Evolutionary conservation across 2,113 vertebrate genomes (phyloP).

Genomic region (Machaerirhynchus nigripectus): DNA sequence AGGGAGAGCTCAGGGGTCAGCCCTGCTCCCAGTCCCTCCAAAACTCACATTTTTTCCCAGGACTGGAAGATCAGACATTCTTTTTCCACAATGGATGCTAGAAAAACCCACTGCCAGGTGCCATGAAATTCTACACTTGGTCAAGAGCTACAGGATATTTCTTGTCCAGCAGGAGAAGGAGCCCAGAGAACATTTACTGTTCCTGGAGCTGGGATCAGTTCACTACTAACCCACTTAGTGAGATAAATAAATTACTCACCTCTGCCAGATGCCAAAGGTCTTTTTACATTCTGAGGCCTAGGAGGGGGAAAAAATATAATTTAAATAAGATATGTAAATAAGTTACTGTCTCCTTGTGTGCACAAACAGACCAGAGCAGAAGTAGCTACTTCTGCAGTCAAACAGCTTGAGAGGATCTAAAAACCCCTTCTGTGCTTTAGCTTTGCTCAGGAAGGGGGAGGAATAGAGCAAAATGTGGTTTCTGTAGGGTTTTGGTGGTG

Average conservation of each 20-base stretch:
- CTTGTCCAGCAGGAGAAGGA: neutral
- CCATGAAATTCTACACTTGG: neutral
- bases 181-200: neutral
- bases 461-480: neutral
- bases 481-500: neutral
- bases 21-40: neutral
- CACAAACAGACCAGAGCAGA: neutral
- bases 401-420: neutral
- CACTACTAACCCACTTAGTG: neutral
- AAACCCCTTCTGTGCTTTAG: neutral
- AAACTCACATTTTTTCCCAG: neutral
- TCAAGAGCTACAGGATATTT: neutral
- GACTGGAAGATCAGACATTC: neutral
- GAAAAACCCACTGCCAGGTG: neutral
- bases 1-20: neutral
- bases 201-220: neutral
- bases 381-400: neutral
- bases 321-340: neutral
- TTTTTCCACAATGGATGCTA: neutral
- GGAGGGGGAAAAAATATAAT: neutral
- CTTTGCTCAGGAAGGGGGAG: neutral
- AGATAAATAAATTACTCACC: constrained; percentile 69
- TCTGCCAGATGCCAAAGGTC: constrained; percentile 78
- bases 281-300: constrained; percentile 86
- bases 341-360: neutral